Base-by-base conservation (phyloP, 2,888 invertebrate species). In the Leptinotarsa peninsularis region DNA sequence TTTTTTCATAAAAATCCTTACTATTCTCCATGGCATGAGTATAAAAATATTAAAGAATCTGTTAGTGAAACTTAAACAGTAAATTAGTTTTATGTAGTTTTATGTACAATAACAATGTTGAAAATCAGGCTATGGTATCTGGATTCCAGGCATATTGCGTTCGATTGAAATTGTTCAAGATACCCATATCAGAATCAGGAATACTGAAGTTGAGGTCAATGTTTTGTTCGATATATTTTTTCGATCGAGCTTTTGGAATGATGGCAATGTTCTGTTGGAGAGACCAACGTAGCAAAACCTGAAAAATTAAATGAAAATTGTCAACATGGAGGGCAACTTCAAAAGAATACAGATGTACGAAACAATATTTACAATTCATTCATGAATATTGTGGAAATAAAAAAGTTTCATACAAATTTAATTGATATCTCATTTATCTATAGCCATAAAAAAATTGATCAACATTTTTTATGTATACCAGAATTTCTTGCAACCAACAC, bases 271-370 rank as follows among this genome's bases (percentile, higher is more conserved):
- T 91, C 85, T 93, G 93, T 84, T 95, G 93, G 14, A 94, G 82
- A 3, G 94, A 93, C 95, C 96, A 96, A 58, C 91, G 90, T n/a
- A 96, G 88, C 7, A 96, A 87, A 0, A 95, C 88, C 87, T 87
- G 49, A 71, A 77, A 77, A 43, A 10, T 43, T 43, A 10, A 43
- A 43, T 43, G 43, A 10, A 43, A 43, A 10, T 43, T 43, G 10
- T 43, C 43, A 10, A 43, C 10, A 43, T 2, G 2, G 10, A 3
- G 43, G 43, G 43, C 43, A 13, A 43, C 43, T 43, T 0, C 3
- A 13, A 43, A 10, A 10, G 10, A 43, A 43, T 10, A 10, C 43
- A 43, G 43, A 2, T 43, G 10, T 43, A 43, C 43, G 3, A 33
- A 33, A 33, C 10, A 10, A 10, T 10, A 33, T 33, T 33, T 10